Evolutionary conservation across 1,140 invertebrate species (phyloP), one percentile per base, ranked within the genome.

Genomic region (Drosophila baimaii): DNA sequence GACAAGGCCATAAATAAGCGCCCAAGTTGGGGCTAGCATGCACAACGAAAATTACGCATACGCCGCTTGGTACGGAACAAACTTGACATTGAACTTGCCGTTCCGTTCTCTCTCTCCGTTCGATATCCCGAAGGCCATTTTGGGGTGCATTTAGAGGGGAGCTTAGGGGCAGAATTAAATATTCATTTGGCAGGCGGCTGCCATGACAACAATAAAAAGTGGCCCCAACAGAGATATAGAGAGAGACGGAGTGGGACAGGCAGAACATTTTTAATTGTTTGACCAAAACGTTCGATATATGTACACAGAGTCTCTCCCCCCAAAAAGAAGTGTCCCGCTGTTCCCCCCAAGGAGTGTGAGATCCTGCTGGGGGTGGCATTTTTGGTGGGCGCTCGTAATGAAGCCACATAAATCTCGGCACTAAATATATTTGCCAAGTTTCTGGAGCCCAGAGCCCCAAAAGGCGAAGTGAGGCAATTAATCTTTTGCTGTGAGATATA

Each of bases 341-440:
- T 12, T 33, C 43, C 17, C 23, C 41, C 2, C 17, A 23, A 35
- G 54, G 29, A 19, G 17, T n/a, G 37, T 6, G 19, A 4, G 25
- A 7, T 46, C 59, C 37, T 46, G n/a, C n/a, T 21, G 12, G 21
- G 29, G 33, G 31, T 23, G 39, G 37, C 15, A 43, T 47, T 37
- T 19, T 15, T 15, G 25, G 33, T 19, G 64, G 33, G 54, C 27
- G 39, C 52, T 71, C 71, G 68, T 83, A 86, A 86, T 86, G 83
- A 86, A 88, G 83, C 79, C 23, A 88, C 83, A 86, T 86, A 86
- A 86, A 86, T 86, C 83, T 86, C 83, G 70, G 76, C 83, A 86
- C 83, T 83, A 86, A 86, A 86, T 86, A 88, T 86, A 88, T 86
- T 79, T 85, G 79, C 82, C 75, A 71, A 68, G 57, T 77, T 69